Evolutionary conservation across 2,888 invertebrate genomes (phyloP), one percentile per base, ranked within the genome.

Genomic region (Eilema depressum): DNA sequence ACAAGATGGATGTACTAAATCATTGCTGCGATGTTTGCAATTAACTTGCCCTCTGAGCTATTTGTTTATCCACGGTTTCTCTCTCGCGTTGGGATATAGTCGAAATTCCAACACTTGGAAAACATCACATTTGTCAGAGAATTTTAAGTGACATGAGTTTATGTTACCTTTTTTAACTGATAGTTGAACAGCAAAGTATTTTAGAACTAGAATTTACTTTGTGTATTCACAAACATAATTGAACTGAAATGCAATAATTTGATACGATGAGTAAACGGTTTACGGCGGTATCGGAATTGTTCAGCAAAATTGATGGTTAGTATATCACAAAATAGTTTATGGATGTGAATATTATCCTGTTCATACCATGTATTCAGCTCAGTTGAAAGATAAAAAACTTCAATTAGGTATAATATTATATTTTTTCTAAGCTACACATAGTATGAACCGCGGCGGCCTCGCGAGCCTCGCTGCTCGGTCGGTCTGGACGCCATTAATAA

Each of bases 21-120:
- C 88, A 86, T 85, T 85, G 87, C 82, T 83, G 85, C 81, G 82
- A 83, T 84, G 84, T 84, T 84, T 82, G 85, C 85, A 87, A 87
- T 87, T 86, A 87, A 81, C 84, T 83, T 78, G 77, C 68, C 56
- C 53, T 70, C 70, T 57, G 28, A 68, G 67, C 71, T 72, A 53
- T 69, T 79, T 65, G 63, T 70, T 70, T 71, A 62, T 65, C 71
- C 73, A 67, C 61, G 68, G 76, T 72, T 74, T 60, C 80, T 72
- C 63, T 74, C 71, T 53, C 47, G n/a, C 23, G 30, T 65, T 30
- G 33, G 37, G 25, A 37, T 37, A 25, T 41, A 25, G 37, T 25
- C 37, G 25, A 20, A 63, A 63, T 37, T 41, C 37, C 17, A 25
- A 25, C 37, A 63, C 37, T 62, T 62, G 33, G 3, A 37, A 63